Base-by-base conservation (phyloP, 2,888 invertebrate species). In the Labia minor region DNA sequence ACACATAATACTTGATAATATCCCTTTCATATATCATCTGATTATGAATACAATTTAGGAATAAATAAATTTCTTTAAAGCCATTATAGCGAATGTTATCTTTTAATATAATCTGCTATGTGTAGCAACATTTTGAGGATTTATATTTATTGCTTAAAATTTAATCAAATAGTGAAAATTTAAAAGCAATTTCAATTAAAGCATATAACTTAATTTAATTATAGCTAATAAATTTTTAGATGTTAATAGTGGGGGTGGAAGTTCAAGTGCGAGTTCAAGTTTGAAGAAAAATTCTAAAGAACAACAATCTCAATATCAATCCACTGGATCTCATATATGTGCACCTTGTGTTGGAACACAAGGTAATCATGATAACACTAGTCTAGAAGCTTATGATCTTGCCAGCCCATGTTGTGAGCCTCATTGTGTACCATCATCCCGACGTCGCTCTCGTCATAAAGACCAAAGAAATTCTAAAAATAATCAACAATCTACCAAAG, bases 391-490 rank as follows among this genome's bases (percentile, higher is more conserved):
- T 1, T 92, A 92, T 72, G 92, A 92, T 75, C 79, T 92, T 64
- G 92, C 92, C 0, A 90, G 90, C 74, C 90, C 91, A 0, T 92
- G 92, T 74, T 92, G 92, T 76, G 90, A 91, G 76, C 88, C 91
- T 0, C 88, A 90, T 72, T 92, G 91, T 75, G 90, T 92, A 64
- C 91, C 92, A 1, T 85, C 85, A 66, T 78, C 71, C 74, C 78
- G 76, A 66, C 77, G 83, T 21, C 76, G 82, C 20, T 78, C 81
- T 49, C 78, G 81, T 6, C 80, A 80, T 71, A 81, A 81, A 62
- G 87, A 87, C 74, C 83, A 84, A 68, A 81, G 82, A 63, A 77
- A 73, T 77, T 77, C 71, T 77, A 78, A 37, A 77, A 77, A 68
- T 62, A 49, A 37, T 61, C 26, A 8, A 26, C 67, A 18, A 67